Evolutionary conservation across 2,113 vertebrate genomes (phyloP), one percentile per base, ranked within the genome.

Genomic region (Turdus rufiventris): DNA sequence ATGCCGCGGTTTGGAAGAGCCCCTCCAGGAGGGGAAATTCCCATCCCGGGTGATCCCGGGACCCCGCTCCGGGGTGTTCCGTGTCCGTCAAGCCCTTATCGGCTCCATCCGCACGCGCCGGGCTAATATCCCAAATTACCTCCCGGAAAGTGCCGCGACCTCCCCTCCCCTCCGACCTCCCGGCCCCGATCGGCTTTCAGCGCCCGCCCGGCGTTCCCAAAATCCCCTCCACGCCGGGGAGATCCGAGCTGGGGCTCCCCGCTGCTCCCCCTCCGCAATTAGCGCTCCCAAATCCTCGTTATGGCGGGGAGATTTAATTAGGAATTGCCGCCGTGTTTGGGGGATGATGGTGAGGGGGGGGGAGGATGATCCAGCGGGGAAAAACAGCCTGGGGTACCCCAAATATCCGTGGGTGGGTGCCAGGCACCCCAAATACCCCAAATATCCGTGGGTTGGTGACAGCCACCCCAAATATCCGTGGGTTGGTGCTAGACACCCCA

Each of bases 71-170:
- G 24, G 51, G 47, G 6, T 62, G 58, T 28, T 42, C 89, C 42
- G 10, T 2, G 33, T 81, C 89, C 89, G 1, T 54, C 78, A 54
- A 57, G 51, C 54, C 54, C 67, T 77, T 81, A 85, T 85, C 92
- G 78, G 83, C 79, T 82, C 75, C 71, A 10, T n/a, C 94, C 84
- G 84, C 95, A 86, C 94, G 92, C 60, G 94, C 84, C 89, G 10
- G 66, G 82, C 42, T 88, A 28, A 90, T 71, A 47, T 45, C 54
- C 86, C 91, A 71, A 96, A 94, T 96, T 90, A 90, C 93, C 95
- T 85, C 94, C 95, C 66, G 75, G 89, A 60, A 94, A 95, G 83
- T 20, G 53, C 89, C 75, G 76, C 33, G 94, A 94, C 94, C 95
- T 91, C 70, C 56, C 11, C 85, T 54, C 86, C 86, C 93, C 91